Evolutionary conservation across 2,888 invertebrate species (phyloP).

Genomic region (Rhagium mordax): DNA sequence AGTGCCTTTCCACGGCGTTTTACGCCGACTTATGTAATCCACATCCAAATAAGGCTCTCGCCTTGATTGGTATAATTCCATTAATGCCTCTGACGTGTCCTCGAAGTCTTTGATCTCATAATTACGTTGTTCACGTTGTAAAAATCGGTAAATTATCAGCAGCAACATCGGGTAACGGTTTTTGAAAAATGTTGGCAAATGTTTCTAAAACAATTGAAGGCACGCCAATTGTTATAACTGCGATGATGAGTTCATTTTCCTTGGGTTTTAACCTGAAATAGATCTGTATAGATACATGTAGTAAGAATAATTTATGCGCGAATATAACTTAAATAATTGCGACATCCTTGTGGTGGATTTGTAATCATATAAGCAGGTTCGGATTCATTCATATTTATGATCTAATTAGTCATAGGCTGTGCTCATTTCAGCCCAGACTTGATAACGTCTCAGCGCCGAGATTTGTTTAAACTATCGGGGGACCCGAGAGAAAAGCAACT

Average conservation of each 20-base stretch:
- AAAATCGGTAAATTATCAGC: too few relatives aligned
- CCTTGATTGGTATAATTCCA: slow-evolving; percentile 18
- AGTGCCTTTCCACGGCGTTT: neutral
- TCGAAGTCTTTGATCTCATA: too few relatives aligned
- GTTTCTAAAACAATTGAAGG: too few relatives aligned
- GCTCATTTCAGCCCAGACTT: neutral
- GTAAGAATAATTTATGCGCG: neutral
- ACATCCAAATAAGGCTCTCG: slow-evolving; percentile 11
- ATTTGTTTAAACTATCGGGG: neutral
- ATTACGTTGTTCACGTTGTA: too few relatives aligned
- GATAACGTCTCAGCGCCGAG: neutral
- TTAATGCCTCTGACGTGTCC: slow-evolving; percentile 1
- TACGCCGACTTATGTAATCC: slow-evolving; percentile 13
- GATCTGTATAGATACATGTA: too few relatives aligned
- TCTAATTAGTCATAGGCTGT: neutral
- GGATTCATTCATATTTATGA: neutral
- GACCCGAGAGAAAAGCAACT: neutral
- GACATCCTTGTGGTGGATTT: neutral
- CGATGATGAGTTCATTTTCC: too few relatives aligned
- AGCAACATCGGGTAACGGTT: too few relatives aligned
- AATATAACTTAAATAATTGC: neutral
- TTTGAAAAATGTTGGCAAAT: too few relatives aligned
- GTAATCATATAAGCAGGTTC: neutral
- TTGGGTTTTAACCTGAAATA: too few relatives aligned
- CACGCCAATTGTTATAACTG: too few relatives aligned